These are phyloP conservation scores for Tetragnatha montana DNA, from an alignment of 2,888 invertebrate species.

Conservation along the genomic window DNA sequence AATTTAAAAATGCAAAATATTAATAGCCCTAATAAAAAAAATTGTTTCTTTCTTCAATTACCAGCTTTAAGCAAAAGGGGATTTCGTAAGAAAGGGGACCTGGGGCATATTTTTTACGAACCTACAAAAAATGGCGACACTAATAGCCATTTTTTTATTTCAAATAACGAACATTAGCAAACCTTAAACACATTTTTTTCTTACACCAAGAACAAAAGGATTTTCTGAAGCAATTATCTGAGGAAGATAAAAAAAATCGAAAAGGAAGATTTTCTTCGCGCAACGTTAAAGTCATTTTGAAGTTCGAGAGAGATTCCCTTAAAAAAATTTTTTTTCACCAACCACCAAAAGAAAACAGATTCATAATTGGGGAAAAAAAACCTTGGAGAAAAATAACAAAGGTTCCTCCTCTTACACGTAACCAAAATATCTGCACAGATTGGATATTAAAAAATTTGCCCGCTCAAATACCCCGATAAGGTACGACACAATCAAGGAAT, in stretches of 20 bases:
- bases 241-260: background rate
- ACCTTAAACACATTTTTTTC: background rate
- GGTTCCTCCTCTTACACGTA: no score
- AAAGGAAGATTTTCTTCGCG: background rate
- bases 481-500: background rate
- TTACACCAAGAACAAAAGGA: background rate
- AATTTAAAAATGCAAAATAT: no score
- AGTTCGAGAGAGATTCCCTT: background rate
- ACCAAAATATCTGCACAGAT: background rate
- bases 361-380: background rate
- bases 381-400: no score
- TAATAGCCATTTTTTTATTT: background rate
- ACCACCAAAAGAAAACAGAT: background rate
- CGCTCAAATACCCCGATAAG: background rate
- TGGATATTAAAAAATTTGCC: background rate
- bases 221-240: background rate
- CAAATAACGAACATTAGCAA: background rate
- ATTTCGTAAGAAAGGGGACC: background rate
- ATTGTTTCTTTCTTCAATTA: background rate
- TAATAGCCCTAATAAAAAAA: no score
- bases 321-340: background rate
- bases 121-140: background rate
- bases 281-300: background rate
- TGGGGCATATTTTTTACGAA: background rate
- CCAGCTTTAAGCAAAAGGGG: background rate